Evolutionary conservation across 2,113 vertebrate genomes (phyloP).

Genomic region (Notarius quadriscutis): DNA sequence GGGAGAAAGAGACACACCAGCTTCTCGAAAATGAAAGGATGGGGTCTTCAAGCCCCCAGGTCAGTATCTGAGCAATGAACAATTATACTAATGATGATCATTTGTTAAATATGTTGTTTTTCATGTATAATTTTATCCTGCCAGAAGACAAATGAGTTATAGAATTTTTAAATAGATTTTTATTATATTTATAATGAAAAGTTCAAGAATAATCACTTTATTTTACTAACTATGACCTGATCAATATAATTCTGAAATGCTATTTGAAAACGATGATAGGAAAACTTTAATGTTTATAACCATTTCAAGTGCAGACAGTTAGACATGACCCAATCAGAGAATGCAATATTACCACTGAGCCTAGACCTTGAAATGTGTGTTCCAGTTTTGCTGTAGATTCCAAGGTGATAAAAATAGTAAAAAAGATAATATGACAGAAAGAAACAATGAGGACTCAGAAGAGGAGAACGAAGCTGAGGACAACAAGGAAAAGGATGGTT

Average conservation of each 20-base stretch:
- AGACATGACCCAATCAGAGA: neutral
- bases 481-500: conserved; percentile 73
- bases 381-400: conserved; percentile 40
- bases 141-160: neutral
- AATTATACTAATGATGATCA: neutral
- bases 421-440: conserved; percentile 80
- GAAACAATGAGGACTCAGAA: conserved; percentile 79
- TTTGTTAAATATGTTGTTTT: neutral
- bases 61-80: conserved; percentile 52
- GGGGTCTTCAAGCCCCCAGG: conserved; percentile 64
- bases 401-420: conserved; percentile 75
- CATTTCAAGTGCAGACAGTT: neutral
- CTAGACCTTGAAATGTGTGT: neutral
- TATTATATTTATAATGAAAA: neutral
- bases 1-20: conserved; percentile 92
- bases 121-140: neutral
- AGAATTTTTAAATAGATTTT: neutral
- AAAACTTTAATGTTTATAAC: neutral
- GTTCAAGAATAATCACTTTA: neutral
- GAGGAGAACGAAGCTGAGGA: conserved; percentile 75
- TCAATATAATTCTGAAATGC: neutral
- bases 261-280: neutral
- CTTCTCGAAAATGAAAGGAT: conserved; percentile 86
- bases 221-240: neutral
- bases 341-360: neutral